Conservation (phyloP, 2,888 invertebrate species). For the Ornithoptera priamus region DNA sequence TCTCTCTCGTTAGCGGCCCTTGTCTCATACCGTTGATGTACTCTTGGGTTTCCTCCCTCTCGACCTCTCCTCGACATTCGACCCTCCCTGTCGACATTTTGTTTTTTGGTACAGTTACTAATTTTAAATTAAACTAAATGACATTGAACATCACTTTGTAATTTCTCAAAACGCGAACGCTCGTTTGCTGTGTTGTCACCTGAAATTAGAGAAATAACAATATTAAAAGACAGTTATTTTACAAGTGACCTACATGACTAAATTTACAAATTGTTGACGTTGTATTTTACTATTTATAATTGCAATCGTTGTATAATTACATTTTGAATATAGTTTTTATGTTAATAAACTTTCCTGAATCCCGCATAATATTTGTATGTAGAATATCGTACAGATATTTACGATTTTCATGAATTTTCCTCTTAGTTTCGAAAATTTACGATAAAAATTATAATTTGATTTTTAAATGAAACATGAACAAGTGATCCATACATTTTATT, state of each 20-base stretch:
- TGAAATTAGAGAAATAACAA: slow-evolving; percentile 22
- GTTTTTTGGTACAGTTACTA: slow-evolving; percentile 33
- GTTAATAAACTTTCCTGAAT: background rate
- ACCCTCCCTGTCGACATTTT: slow-evolving; percentile 47
- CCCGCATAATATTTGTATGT: background rate
- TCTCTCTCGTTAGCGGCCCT: slow-evolving; percentile 70
- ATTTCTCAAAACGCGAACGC: slow-evolving; percentile 7
- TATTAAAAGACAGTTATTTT: slow-evolving; percentile 8
- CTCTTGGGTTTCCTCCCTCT: slow-evolving; percentile 67
- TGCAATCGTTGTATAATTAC: slow-evolving; percentile 1
- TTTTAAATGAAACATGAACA: too few species aligned
- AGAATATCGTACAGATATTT: too few species aligned
- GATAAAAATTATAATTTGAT: too few species aligned
- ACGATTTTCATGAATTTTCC: too few species aligned
- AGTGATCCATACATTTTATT: too few species aligned
- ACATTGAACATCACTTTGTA: slow-evolving; percentile 29
- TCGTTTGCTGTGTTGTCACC: slow-evolving; percentile 19
- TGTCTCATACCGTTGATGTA: slow-evolving; percentile 68
- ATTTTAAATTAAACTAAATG: slow-evolving; percentile 13
- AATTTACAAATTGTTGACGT: slow-evolving; percentile 7
- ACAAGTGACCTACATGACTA: slow-evolving; percentile 9
- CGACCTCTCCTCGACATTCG: too few species aligned
- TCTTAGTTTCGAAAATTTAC: too few species aligned
- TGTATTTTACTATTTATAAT: slow-evolving; percentile 3
- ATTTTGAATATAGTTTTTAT: background rate